phyloP scores from a whole-genome alignment of 1,140 invertebrate species.

The Cepaea nemoralis region DNA sequence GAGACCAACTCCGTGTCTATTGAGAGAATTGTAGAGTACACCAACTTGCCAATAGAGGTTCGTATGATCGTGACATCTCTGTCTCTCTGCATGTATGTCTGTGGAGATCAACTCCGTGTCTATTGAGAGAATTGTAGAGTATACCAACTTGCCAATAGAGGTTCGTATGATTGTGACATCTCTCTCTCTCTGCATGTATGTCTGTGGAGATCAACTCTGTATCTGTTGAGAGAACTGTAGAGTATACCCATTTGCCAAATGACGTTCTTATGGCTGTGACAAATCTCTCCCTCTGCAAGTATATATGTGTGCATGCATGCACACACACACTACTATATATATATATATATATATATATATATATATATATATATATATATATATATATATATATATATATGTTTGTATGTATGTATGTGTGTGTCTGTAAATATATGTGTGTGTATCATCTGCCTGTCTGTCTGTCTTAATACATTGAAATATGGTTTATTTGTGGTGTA shows the following conservation, averaged over 20 bases:
- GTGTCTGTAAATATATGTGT: too few relatives aligned
- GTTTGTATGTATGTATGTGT: too few relatives aligned
- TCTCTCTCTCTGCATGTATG: too few relatives aligned
- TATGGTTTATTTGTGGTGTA: too few relatives aligned
- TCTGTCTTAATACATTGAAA: too few relatives aligned
- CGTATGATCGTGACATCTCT: background rate
- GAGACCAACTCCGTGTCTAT: conserved; percentile 97
- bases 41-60: conserved; percentile 56
- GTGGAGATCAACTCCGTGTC: conserved; percentile 97
- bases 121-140: conserved; percentile 96
- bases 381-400: too few relatives aligned
- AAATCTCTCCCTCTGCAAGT: too few relatives aligned
- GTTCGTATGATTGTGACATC: conserved; percentile 42
- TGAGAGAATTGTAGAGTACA: conserved; percentile 92
- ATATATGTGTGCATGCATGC: too few relatives aligned
- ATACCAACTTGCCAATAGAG: conserved; percentile 54
- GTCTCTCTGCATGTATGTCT: too few relatives aligned
- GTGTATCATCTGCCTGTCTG: too few relatives aligned
- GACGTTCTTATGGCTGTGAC: conserved; percentile 51
- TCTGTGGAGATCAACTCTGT: conserved; percentile 98
- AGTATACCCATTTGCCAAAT: conserved; percentile 75
- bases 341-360: too few relatives aligned
- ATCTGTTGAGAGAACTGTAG: conserved; percentile 94
- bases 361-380: background rate
- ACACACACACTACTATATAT: too few relatives aligned